These are phyloP conservation scores for Horisme vitalbata DNA, from an alignment of 2,888 invertebrate genomes.

Conservation along the genomic window DNA sequence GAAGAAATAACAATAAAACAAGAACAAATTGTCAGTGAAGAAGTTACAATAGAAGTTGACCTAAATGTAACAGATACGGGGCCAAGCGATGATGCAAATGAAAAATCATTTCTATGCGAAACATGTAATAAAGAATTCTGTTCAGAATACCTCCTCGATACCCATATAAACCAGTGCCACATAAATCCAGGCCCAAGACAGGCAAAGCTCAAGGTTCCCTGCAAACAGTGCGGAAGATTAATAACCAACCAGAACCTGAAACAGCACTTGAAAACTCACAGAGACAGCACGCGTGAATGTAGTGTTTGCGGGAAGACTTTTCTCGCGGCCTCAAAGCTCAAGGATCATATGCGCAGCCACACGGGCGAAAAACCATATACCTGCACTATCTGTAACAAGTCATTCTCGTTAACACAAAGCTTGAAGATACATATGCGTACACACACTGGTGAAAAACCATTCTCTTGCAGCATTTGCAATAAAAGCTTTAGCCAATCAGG, in stretches of 20 bases:
- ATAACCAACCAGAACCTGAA: neutral
- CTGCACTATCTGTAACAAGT: neutral
- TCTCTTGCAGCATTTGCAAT: neutral
- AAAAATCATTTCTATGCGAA: neutral
- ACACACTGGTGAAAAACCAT: conserved; percentile 1
- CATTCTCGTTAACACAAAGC: neutral
- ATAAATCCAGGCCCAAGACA: neutral
- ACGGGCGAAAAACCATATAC: conserved; percentile 1
- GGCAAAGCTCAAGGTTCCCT: neutral
- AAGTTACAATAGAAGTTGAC: no score
- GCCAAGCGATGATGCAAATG: no score
- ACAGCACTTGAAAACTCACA: neutral
- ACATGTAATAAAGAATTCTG: neutral
- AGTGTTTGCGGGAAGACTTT: neutral
- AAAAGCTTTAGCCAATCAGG: neutral
- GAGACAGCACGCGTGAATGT: neutral
- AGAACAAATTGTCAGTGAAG: neutral
- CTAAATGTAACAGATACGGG: no score
- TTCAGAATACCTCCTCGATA: neutral
- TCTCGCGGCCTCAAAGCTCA: neutral
- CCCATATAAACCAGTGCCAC: neutral
- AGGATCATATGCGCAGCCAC: neutral
- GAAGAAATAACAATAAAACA: neutral
- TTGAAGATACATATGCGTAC: neutral
- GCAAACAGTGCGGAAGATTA: neutral